phyloP scores from a whole-genome alignment of 2,888 invertebrate species.

The Cataglyphis cursor region DNA sequence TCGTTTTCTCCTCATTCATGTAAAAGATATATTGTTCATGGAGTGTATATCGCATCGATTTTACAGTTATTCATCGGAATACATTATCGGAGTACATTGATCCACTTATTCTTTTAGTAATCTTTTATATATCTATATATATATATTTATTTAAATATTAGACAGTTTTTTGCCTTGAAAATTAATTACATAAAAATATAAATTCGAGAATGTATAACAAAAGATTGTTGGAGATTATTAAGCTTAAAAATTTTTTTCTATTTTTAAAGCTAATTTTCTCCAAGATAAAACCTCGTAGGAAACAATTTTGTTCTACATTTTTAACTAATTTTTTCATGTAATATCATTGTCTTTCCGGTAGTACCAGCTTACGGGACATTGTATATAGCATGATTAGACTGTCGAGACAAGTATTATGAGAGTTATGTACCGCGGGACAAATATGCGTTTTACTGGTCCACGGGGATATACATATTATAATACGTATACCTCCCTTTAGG shows the following conservation, averaged over 20 bases:
- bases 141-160: too few species aligned
- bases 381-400: conserved; percentile 41
- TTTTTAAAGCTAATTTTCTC: neutral
- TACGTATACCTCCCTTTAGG: conserved; percentile 43
- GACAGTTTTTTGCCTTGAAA: neutral
- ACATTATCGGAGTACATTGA: neutral
- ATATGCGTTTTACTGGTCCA: conserved; percentile 49
- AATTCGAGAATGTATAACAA: neutral
- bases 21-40: neutral
- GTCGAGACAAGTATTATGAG: conserved; percentile 51
- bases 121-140: too few species aligned
- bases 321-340: neutral
- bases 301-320: neutral
- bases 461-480: conserved; percentile 52
- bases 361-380: neutral
- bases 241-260: neutral
- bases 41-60: too few species aligned
- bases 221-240: neutral
- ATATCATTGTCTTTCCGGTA: neutral
- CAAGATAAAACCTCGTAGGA: neutral
- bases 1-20: neutral
- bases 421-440: conserved; percentile 52
- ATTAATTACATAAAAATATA: neutral
- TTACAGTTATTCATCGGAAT: neutral
- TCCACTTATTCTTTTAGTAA: neutral